Evolutionary conservation across 2,888 invertebrate species (phyloP), one percentile per base, ranked within the genome.

Genomic region (Orthonevra nobilis): DNA sequence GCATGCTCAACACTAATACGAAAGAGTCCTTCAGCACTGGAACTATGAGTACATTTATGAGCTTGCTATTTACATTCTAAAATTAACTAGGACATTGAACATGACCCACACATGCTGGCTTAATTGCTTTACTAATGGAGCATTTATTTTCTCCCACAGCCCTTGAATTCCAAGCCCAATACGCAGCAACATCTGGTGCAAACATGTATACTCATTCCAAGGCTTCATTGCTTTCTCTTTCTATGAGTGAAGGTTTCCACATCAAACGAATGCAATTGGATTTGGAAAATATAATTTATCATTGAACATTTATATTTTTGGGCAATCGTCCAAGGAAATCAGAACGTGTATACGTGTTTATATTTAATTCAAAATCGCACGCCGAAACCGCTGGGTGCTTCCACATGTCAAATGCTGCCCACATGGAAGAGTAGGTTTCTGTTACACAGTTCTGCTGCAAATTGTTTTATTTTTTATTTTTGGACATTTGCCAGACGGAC

Each of bases 231-330:
- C n/a, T 63, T 20, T 17, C 38, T 38, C 28, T 36, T 36, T 42
- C 34, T 48, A 20, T 66, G 36, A 52, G 66, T 61, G 46, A 68
- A 61, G 61, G 61, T 61, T 63, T 32, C 32, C 54, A 10, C 42
- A 50, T 50, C 32, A 28, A 56, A 36, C 20, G 34, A 74, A 70
- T 23, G 15, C 63, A 75, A 75, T 75, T 69, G 69, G 69, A n/a
- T n/a, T 69, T 69, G 75, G 69, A 69, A 75, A 69, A 75, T 75
- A 63, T 32, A 48, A 69, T 56, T 63, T 63, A 38, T 30, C 56
- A 69, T 63, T 34, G 61, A 56, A 40, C 54, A 61, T 56, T 50
- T 42, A 50, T 69, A 63, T 54, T 36, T n/a, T n/a, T 40, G 69
- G 75, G 69, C 75, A 75, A 14, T 34, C 32, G 19, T 54, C 75